Base-by-base conservation (phyloP, 1,140 invertebrate species). In the Cydia strobilella region DNA sequence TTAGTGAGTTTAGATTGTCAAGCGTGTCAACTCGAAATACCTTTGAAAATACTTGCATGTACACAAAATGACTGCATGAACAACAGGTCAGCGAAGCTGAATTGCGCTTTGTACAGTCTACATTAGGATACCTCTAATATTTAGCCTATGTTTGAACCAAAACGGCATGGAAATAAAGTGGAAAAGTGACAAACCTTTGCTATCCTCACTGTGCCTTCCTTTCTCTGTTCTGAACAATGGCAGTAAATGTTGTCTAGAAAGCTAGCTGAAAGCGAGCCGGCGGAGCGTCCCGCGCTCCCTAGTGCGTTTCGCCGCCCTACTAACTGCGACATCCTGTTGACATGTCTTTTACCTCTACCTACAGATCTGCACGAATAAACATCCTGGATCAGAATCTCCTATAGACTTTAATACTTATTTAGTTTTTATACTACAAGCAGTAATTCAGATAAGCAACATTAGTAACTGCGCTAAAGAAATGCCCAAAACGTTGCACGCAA, bases 221-320 rank as follows among this genome's bases (percentile, higher is more conserved):
- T 77, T 80, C 75, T 76, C 63, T 77, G 73, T 72, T 54, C 72
- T 77, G 75, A 69, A 85, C 84, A 85, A 85, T 85, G 75, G 77
- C 77, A 71, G 77, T 79, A 73, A 77, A 75, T 75, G 74, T 79
- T 73, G 73, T 75, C 77, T 81, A 80, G 86, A 86, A 87, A 86
- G 83, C 78, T 62, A 75, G 76, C 74, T 65, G 65, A 35, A 77
- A 74, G 73, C 45, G 76, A 78, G 73, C 74, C 74, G 78, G 80
- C 74, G 78, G 80, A 84, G 82, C 74, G 76, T 35, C 15, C 59
- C 23, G 23, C 45, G 74, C 78, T 83, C 79, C 77, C 78, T 76
- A 74, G 72, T 74, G 72, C 80, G 78, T 87, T 84, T 87, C 85
- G 82, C 84, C 79, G 84, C 85, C 82, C 84, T 79, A 85, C 84